phyloP scores from a whole-genome alignment of 1,140 invertebrate genomes.

The Meloidogyne chitwoodi region DNA sequence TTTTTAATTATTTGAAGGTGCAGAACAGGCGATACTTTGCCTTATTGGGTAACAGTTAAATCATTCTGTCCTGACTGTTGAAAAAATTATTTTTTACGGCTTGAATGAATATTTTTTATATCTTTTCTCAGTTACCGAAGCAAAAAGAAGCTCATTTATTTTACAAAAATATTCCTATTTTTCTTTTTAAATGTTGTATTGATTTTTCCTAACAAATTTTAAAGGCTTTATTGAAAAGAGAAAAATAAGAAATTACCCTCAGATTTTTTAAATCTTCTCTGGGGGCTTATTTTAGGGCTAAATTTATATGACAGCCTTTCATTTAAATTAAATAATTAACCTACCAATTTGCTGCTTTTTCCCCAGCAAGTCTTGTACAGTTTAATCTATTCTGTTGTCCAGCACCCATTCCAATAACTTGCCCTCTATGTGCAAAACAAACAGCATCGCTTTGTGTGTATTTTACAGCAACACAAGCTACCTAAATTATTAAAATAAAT shows the following conservation, averaged over 20 bases:
- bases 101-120: background rate
- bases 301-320: too few relatives aligned
- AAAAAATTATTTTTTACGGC: background rate
- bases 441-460: constrained; percentile 97
- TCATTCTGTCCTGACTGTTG: constrained; percentile 39
- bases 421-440: constrained; percentile 81
- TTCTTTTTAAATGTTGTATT: too few relatives aligned
- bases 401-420: constrained; percentile 93
- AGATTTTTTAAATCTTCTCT: too few relatives aligned
- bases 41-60: constrained; percentile 59
- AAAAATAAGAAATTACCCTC: too few relatives aligned
- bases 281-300: too few relatives aligned
- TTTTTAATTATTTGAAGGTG: constrained; percentile 31
- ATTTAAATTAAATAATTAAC: constrained; percentile 20
- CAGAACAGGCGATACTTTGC: constrained; percentile 46
- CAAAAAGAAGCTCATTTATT: background rate
- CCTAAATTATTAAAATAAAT: constrained; percentile 69
- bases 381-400: constrained; percentile 96
- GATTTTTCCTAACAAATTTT: too few relatives aligned
- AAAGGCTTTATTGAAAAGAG: too few relatives aligned
- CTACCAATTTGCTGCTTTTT: constrained; percentile 93
- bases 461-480: constrained; percentile 91
- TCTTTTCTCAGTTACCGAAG: background rate
- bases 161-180: too few relatives aligned
- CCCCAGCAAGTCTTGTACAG: constrained; percentile 89